These are phyloP conservation scores for Halcyon senegalensis DNA, from an alignment of 2,113 vertebrate genomes.

Conservation along the genomic window DNA sequence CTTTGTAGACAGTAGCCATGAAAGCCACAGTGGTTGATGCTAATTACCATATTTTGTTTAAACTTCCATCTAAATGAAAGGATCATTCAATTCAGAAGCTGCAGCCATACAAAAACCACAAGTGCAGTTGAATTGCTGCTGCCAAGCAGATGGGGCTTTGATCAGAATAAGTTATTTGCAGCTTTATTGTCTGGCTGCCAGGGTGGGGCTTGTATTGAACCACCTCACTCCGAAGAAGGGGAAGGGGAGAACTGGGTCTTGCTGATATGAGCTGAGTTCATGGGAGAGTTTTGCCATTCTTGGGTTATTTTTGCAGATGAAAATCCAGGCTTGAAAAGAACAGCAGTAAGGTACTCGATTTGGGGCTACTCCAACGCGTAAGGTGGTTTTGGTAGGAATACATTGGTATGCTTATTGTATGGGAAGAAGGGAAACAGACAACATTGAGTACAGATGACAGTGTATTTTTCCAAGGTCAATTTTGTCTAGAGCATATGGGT, in stretches of 20 bases:
- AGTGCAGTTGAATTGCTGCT: slow-evolving; percentile 66
- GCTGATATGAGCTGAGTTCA: neutral
- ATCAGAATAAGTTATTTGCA: slow-evolving; percentile 67
- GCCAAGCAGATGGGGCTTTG: slow-evolving; percentile 70
- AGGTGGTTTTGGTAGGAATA: neutral
- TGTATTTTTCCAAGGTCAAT: neutral
- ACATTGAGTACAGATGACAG: neutral
- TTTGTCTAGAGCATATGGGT: neutral
- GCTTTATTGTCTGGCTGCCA: slow-evolving; percentile 58
- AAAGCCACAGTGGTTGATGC: slow-evolving; percentile 64
- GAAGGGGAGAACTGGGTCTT: neutral
- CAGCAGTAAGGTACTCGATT: neutral
- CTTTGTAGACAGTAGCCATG: slow-evolving; percentile 66
- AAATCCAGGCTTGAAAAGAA: neutral
- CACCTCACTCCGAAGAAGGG: neutral
- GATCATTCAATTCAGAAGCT: slow-evolving; percentile 64
- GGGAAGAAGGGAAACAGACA: neutral
- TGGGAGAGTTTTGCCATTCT: neutral
- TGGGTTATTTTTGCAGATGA: slow-evolving; percentile 6
- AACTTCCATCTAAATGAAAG: slow-evolving; percentile 68
- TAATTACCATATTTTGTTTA: slow-evolving; percentile 76
- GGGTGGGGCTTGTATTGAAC: slow-evolving; percentile 42
- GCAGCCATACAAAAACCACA: slow-evolving; percentile 68
- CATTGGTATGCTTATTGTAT: neutral
- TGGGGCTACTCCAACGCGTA: neutral